A percentile compares a stretch with the other conserved stretches of the same genome.
Evolutionary conservation across 92 coral and sea anemone genomes (phyloP).

Genomic region (Actinernus sp.): DNA sequence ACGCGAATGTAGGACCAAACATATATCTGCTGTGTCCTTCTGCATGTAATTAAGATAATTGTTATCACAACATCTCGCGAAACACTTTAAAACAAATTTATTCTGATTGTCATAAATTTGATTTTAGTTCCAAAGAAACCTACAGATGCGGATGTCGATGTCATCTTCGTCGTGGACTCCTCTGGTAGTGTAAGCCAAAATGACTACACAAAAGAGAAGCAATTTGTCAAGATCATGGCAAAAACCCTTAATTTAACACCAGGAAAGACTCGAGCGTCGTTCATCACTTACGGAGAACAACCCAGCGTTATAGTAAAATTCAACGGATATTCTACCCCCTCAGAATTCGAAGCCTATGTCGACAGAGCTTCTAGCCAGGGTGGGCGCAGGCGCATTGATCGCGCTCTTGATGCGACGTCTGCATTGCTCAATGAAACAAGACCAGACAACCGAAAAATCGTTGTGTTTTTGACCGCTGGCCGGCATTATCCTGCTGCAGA

Average conservation of each 20-base stretch:
- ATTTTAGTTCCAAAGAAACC: too few species aligned
- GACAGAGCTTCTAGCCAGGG: constrained; percentile 18
- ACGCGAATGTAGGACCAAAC: too few species aligned
- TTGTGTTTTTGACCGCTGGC: constrained; percentile 44
- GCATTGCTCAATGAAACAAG: constrained; percentile 2
- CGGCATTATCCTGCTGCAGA: constrained; percentile 24
- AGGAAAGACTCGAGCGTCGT: constrained; percentile 31
- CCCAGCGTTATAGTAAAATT: constrained; percentile 16
- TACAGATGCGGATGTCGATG: constrained; percentile 13
- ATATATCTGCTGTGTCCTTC: too few species aligned
- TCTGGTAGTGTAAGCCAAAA: constrained; percentile 53
- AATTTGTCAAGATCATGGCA: constrained; percentile 60
- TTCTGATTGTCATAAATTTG: too few species aligned
- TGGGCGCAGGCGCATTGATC: constrained; percentile 63
- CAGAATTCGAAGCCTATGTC: constrained; percentile 18
- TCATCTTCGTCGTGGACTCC: constrained; percentile 58
- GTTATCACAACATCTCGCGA: too few species aligned
- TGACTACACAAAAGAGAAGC: constrained; percentile 48
- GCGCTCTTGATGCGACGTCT: constrained; percentile 56
- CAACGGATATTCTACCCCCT: constrained; percentile 14
- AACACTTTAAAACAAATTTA: too few species aligned
- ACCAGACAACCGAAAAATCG: constrained; percentile 1
- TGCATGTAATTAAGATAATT: too few species aligned
- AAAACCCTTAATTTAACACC: constrained; percentile 44
- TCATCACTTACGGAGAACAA: constrained; percentile 37